Evolutionary conservation across 2,888 invertebrate genomes (phyloP).

Genomic region (Pandemis heparana): DNA sequence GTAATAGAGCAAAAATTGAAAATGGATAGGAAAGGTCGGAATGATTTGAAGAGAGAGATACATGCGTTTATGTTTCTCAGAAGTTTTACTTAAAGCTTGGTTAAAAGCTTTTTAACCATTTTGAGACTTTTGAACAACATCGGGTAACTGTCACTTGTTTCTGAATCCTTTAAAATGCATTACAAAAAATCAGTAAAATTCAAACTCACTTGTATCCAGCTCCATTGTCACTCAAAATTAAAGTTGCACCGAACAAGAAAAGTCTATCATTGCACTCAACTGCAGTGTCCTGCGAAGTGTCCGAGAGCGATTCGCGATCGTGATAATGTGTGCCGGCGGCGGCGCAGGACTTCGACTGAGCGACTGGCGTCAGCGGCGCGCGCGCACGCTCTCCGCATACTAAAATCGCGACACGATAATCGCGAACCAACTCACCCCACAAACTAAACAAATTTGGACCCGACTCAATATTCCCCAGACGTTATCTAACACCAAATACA

Average conservation of each 20-base stretch:
- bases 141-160: background rate
- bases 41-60: too few species aligned
- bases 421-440: conserved; percentile 66
- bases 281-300: conserved; percentile 68
- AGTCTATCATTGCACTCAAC: conserved; percentile 73
- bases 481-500: conserved; percentile 75
- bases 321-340: conserved; percentile 57
- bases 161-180: background rate
- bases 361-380: conserved; percentile 76
- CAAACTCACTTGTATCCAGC: conserved; percentile 29
- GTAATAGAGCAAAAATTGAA: too few species aligned
- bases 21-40: too few species aligned
- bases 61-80: too few species aligned
- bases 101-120: background rate
- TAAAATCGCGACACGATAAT: conserved; percentile 78
- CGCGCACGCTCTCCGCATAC: conserved; percentile 82
- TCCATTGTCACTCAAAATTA: conserved; percentile 36
- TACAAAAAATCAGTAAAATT: background rate
- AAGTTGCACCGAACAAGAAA: conserved; percentile 56
- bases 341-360: conserved; percentile 46
- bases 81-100: too few species aligned
- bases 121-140: background rate
- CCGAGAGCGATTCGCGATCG: conserved; percentile 57
- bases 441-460: conserved; percentile 74
- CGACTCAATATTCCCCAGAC: conserved; percentile 70